These are phyloP conservation scores for Lymantria monacha DNA, from an alignment of 2,888 invertebrate species.

Conservation along the genomic window DNA sequence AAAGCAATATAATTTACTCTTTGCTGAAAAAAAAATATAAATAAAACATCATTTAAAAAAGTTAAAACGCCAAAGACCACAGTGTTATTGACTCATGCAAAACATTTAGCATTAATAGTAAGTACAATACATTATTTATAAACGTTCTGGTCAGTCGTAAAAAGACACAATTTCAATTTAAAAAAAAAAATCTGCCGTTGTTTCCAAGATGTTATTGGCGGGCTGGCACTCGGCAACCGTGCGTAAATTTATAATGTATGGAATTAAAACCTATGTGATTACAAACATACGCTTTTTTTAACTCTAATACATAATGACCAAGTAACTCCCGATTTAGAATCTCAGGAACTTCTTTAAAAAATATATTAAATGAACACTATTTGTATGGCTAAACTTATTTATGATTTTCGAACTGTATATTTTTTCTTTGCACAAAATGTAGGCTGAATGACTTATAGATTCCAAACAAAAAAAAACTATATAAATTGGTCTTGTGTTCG, in stretches of 20 bases:
- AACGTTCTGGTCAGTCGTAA: constrained; percentile 26
- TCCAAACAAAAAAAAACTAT: no score
- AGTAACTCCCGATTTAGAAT: no score
- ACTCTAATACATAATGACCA: constrained; percentile 2
- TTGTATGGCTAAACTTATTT: no score
- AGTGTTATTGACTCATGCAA: constrained; percentile 53
- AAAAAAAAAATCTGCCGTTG: constrained; percentile 50
- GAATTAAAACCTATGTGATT: constrained; percentile 20
- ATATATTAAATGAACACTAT: no score
- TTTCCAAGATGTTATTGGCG: constrained; percentile 41
- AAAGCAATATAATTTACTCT: not conserved
- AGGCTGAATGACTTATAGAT: no score
- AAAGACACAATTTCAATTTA: constrained; percentile 51
- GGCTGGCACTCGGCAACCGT: constrained; percentile 23
- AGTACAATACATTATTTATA: constrained; percentile 52
- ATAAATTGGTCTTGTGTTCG: no score
- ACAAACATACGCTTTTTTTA: constrained; percentile 19
- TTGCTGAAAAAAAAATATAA: constrained; percentile 1
- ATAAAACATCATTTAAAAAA: constrained; percentile 9
- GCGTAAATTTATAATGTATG: constrained; percentile 44
- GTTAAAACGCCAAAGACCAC: constrained; percentile 9
- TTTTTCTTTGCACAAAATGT: no score
- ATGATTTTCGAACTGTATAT: no score
- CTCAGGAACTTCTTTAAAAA: no score
- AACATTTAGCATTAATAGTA: constrained; percentile 36